These are phyloP conservation scores for Apodemia mormo DNA, from an alignment of 2,888 invertebrate species.

Conservation along the genomic window DNA sequence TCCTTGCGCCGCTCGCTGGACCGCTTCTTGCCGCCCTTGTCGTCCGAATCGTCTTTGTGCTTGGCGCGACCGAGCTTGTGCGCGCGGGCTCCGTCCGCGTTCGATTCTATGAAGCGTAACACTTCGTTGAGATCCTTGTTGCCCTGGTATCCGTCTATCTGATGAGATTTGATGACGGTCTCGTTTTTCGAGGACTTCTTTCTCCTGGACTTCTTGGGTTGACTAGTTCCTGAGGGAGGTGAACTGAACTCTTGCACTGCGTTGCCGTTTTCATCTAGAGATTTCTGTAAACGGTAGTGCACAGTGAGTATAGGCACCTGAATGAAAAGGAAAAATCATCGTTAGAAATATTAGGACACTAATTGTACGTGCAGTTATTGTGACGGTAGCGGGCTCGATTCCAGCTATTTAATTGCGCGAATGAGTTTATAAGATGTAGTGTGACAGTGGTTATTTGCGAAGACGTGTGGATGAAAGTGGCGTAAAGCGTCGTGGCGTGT, in stretches of 20 bases:
- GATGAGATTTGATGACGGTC: slow-evolving; percentile 80
- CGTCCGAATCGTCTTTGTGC: slow-evolving; percentile 69
- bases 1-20: slow-evolving; percentile 74
- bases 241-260: slow-evolving; percentile 83
- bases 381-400: slow-evolving; percentile 10
- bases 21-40: slow-evolving; percentile 74
- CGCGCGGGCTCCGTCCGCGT: slow-evolving; percentile 62
- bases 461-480: slow-evolving; percentile 9
- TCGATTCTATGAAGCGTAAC: slow-evolving; percentile 89
- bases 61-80: slow-evolving; percentile 61
- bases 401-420: slow-evolving; percentile 22
- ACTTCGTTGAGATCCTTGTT: slow-evolving; percentile 89
- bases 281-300: slow-evolving; percentile 77
- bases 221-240: slow-evolving; percentile 70
- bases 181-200: slow-evolving; percentile 84
- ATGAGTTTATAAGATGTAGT: slow-evolving; percentile 2
- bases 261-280: slow-evolving; percentile 91
- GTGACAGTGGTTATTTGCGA: not conserved
- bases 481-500: slow-evolving; percentile 19
- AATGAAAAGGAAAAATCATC: slow-evolving; percentile 46
- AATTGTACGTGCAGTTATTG: slow-evolving; percentile 27
- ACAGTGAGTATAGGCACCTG: slow-evolving; percentile 47
- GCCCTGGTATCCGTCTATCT: slow-evolving; percentile 90
- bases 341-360: slow-evolving; percentile 41
- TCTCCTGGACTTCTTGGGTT: slow-evolving; percentile 80